These are phyloP conservation scores for Pteropus rufus DNA, from an alignment of 2,797 vertebrate genomes.

Conservation along the genomic window DNA sequence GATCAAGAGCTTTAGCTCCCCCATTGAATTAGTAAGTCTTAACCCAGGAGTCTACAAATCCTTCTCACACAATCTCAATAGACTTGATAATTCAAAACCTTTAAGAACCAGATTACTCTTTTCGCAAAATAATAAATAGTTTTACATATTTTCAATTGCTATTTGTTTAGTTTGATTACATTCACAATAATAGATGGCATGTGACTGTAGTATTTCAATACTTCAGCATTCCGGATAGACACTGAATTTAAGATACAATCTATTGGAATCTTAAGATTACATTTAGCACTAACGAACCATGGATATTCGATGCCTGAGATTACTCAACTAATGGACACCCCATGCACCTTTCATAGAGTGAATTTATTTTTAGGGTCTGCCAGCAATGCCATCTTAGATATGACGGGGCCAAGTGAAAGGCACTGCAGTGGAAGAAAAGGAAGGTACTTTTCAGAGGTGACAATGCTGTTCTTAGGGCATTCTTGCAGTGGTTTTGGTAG, in stretches of 20 bases:
- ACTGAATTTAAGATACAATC: neutral
- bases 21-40: neutral
- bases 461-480: neutral
- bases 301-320: neutral
- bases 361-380: neutral
- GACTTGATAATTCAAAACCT: neutral
- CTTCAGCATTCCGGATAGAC: neutral
- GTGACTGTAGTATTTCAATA: neutral
- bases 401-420: neutral
- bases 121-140: neutral
- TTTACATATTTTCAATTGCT: neutral
- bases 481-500: too few species aligned
- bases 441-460: accelerated
- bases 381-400: neutral
- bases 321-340: neutral
- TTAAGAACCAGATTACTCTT: neutral
- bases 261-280: neutral
- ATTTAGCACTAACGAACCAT: neutral
- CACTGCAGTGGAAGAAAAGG: neutral
- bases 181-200: neutral
- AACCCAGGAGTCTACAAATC: neutral
- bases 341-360: neutral
- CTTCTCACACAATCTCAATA: neutral
- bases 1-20: neutral
- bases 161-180: neutral